Evolutionary conservation across 1,140 invertebrate genomes (phyloP).

Genomic region (Drosophila rufa): DNA sequence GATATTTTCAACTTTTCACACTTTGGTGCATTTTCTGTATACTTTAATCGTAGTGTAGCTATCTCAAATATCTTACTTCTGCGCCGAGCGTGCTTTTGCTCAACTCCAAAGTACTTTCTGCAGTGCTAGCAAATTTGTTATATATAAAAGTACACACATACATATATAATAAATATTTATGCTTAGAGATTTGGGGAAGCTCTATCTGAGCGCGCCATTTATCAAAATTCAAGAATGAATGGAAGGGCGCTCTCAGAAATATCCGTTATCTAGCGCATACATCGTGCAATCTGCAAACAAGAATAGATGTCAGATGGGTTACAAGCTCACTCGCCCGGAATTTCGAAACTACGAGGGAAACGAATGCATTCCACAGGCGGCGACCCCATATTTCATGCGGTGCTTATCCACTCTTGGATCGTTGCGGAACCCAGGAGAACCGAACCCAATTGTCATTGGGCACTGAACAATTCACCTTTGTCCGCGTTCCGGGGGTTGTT

Average conservation of each 20-base stretch:
- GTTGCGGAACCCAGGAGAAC: neutral
- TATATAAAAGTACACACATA: neutral
- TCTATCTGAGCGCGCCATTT: constrained; percentile 7
- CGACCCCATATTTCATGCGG: constrained; percentile 18
- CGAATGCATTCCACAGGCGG: constrained; percentile 32
- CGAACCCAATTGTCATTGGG: constrained; percentile 36
- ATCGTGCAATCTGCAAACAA: constrained; percentile 34
- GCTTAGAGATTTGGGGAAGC: constrained; percentile 27
- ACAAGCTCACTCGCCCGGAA: constrained; percentile 28
- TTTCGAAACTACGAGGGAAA: constrained; percentile 5
- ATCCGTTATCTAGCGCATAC: constrained; percentile 28
- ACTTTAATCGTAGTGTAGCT: neutral
- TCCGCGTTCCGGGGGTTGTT: constrained; percentile 29
- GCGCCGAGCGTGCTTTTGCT: constrained; percentile 29
- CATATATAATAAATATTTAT: constrained; percentile 31
- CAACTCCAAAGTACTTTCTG: constrained; percentile 18
- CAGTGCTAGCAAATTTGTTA: constrained; percentile 22
- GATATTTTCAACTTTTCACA: neutral
- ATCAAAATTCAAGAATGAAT: constrained; percentile 7
- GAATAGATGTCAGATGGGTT: constrained; percentile 5
- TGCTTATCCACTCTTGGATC: constrained; percentile 36
- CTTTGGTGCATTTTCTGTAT: neutral
- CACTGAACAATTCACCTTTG: constrained; percentile 41
- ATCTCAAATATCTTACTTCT: constrained; percentile 57
- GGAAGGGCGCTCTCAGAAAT: constrained; percentile 12